Evolutionary conservation across 2,888 invertebrate genomes (phyloP), one percentile per base, ranked within the genome.

Genomic region (Sycophila texana): DNA sequence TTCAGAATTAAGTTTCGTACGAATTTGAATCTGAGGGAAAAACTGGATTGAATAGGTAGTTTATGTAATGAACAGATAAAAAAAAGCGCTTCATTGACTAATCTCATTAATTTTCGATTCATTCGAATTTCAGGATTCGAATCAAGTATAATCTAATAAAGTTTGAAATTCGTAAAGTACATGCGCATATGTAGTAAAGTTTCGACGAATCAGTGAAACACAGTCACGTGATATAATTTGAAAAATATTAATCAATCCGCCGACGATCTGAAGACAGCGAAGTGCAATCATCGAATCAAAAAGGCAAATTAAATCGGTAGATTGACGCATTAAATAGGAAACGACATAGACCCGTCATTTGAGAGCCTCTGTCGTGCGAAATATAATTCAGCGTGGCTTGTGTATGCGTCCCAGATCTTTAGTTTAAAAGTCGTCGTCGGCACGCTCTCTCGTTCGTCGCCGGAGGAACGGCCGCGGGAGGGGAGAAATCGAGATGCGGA

Each of bases 371-470:
- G 12, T n/a, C 20, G 74, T 70, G 80, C 65, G 72, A 73, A 85
- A 85, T 39, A 39, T 80, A 82, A 85, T 83, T 85, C 82, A 82
- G 82, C 82, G 81, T 81, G 75, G 74, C 39, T 39, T 39, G 72
- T n/a, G 53, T 53, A 47, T 51, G 20, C 81, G 77, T 84, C 82
- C 83, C 76, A 83, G 83, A 83, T 77, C 68, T 71, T 79, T 79
- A 83, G 20, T 68, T 53, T 60, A 75, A 67, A 66, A 67, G 60
- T 22, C 82, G 82, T 84, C 82, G 82, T 81, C 65, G 66, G 61
- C 79, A 80, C 73, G 67, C 67, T 75, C 75, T 82, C 79, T 75
- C 78, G 16, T 26, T 18, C 18, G 10, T 20, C 13, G 14, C 39
- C 39, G 55, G 55, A n/a, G 16, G 53, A 14, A 53, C 18, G 47